Base-by-base conservation (phyloP, 2,113 vertebrate genomes). In the Megaptera novaeangliae region DNA sequence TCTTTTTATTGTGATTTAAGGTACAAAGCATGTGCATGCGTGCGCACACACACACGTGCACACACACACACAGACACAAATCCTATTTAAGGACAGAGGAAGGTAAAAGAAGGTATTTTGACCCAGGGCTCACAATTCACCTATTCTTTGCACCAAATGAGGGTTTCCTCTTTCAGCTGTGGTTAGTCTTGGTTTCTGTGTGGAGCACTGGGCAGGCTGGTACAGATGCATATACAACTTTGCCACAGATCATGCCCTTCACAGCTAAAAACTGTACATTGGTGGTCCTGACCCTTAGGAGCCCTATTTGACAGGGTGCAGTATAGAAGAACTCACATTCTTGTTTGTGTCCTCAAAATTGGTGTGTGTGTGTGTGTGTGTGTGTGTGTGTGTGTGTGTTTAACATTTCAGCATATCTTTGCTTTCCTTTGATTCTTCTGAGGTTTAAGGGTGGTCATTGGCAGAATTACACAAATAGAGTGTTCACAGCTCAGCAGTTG, bases 361-460 rank as follows among this genome's bases (percentile, higher is more conserved):
- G 68, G 71, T 18, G 64, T 31, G 8, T 64, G 61, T 27, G 59
- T 27, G 59, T 61, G 23, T 61, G 57, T 59, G 18, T 59, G 57
- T 59, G 57, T 68, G 74, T 61, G 36, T 74, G 18, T 88, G 25
- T 29, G 41, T 36, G 36, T 36, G n/a, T n/a, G n/a, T 89, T 81
- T 20, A 82, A 94, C 78, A 88, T 89, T 96, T 97, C 74, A 98
- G 98, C 98, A 96, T 98, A 98, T 98, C 98, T 98, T 98, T 96
- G 97, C 97, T 97, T 98, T 98, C 93, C 98, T 99, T 99, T 99
- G 98, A 99, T 98, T 99, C 97, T 98, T 98, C 96, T 99, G 99
- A 99, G 98, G 98, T 99, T 99, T 98, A 98, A 95, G 98, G 87
- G 98, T 98, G 98, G 99, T 98, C 98, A 97, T 98, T 99, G 98